Conservation (phyloP, 2,113 vertebrate species). For the Butastur rufipennis region DNA sequence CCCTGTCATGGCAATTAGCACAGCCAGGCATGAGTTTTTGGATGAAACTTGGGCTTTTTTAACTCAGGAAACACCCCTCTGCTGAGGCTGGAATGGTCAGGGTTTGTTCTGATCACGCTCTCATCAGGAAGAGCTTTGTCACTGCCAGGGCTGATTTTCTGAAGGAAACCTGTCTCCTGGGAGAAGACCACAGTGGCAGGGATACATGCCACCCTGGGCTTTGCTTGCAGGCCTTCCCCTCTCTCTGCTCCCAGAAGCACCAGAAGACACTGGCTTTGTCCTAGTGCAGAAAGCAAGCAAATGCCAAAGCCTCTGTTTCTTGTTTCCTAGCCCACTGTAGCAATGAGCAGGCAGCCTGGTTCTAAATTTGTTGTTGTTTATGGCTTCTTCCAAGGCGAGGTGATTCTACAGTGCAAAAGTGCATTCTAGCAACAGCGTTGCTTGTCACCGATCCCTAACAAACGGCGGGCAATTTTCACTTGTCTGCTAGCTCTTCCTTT, state of each 20-base stretch:
- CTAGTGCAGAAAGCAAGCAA: neutral
- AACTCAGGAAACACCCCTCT: neutral
- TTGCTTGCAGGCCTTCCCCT: neutral
- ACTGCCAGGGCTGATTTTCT: neutral
- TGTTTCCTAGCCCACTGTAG: neutral
- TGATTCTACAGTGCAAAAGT: neutral
- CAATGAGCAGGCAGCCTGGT: fast-evolving
- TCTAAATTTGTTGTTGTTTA: neutral
- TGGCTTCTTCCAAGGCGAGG: neutral
- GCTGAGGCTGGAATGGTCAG: neutral
- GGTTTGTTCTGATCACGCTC: neutral
- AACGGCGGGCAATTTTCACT: neutral
- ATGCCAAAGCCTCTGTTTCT: neutral
- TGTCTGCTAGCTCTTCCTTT: neutral
- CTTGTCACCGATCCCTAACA: neutral
- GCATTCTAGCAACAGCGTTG: neutral
- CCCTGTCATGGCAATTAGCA: neutral
- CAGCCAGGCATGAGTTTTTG: neutral
- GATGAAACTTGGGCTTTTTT: neutral
- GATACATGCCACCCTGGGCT: neutral
- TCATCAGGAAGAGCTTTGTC: neutral
- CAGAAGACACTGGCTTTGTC: neutral
- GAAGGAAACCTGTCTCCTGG: neutral
- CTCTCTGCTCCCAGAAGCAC: neutral
- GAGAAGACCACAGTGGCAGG: neutral